Base-by-base conservation (phyloP, 2,888 invertebrate species). In the Tipula helvola region DNA sequence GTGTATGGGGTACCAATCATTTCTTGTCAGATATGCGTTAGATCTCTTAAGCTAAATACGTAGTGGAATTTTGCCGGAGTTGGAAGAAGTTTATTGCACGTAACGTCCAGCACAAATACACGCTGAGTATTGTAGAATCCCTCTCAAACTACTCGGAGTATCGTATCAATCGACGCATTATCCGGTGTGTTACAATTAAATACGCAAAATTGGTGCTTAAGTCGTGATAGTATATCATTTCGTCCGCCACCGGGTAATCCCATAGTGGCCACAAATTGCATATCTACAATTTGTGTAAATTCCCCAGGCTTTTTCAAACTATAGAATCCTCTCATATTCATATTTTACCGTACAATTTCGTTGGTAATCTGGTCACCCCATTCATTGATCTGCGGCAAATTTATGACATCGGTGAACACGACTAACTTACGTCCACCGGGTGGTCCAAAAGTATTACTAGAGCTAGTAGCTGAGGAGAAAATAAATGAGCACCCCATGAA, bases 61-160 rank as follows among this genome's bases (percentile, higher is more conserved):
- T 99, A 99, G 91, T 99, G 99, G 91, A 98, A 99, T 92, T 99
- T 98, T 0, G 98, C 98, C 28, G 98, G 98, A 0, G 98, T 98
- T 2, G 98, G 98, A 88, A 98, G 92, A 88, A 98, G 93, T 89
- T 96, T 96, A 10, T 93, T 92, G 90, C 98, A 94, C 0, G 97
- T 97, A 88, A 98, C 96, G 90, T 98, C 97, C 39, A 94, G 91
- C 0, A 94, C 92, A 90, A 98, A 99, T 10, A 97, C 98, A 89
- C 98, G 93, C 90, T 98, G 98, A 0, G 94, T 93, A 90, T 97
- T 98, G 91, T 98, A 99, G 90, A 99, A 98, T 0, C 98, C 98
- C 91, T 96, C 96, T 0, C 97, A 98, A 87, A 99, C 96, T 0
- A 97, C 96, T 89, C 96, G 95, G 90, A 98, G 99, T 89, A 99